Base-by-base conservation (phyloP, 2,113 vertebrate species). In the Amphilophus citrinellus region DNA sequence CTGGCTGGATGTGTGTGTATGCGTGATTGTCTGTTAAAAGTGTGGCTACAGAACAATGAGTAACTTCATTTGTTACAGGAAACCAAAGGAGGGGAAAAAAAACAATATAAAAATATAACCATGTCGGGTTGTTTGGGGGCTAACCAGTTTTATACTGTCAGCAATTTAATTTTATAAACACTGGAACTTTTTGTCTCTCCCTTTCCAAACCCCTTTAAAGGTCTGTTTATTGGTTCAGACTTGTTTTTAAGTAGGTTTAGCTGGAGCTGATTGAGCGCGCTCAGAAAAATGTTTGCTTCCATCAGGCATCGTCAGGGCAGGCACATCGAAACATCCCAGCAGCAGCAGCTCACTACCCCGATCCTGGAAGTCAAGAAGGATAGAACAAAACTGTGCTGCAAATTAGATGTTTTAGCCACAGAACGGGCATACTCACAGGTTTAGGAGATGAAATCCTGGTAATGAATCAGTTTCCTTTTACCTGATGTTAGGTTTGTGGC, bases 301-400 rank as follows among this genome's bases (percentile, higher is more conserved):
- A 71, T 17, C 0, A 1, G 47, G 44, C 14, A 5, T 13, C 13
- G 0, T 5, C 1, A 13, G 10, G 13, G 30, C 30, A 30, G 2
- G 3, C 14, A 50, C 24, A 0, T 50, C 44, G 30, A 71, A 71
- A 30, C 44, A 47, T 47, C 44, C 17, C 35, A 35, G 35, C 0
- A 15, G 44, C 44, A 68, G 42, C 22, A 27, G 22, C 17, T 17
- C 24, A 7, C 24, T 71, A 44, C 30, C 42, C 66, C 11, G 47
- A 42, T 27, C 22, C 65, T 1, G 0, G 39, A 47, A 50, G 22
- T 15, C 27, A 30, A 30, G 22, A 30, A 50, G 47, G 65, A 44
- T 68, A 3, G 0, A 68, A 68, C 14, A n/a, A 47, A 68, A 68
- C 50, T 7, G 42, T 0, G 2, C 39, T 27, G 42, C 22, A 68